Evolutionary conservation across 2,797 vertebrate species (phyloP).

Genomic region (Cacajao melanocephalus): DNA sequence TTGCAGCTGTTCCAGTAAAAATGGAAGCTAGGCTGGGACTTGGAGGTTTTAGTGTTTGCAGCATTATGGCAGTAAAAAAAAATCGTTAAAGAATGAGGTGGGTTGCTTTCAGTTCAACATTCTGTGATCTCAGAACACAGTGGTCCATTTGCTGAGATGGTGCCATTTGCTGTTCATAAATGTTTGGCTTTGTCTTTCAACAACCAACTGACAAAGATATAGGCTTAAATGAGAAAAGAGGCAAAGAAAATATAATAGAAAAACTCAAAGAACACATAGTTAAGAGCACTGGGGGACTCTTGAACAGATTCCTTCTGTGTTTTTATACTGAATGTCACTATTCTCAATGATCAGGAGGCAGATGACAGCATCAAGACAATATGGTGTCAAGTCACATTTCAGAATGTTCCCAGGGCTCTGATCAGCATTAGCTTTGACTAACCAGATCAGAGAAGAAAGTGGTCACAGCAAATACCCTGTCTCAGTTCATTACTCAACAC

Average conservation of each 20-base stretch:
- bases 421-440: slow-evolving; percentile 72
- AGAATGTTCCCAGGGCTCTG: slow-evolving; percentile 60
- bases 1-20: not conserved
- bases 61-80: not conserved
- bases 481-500: slow-evolving; percentile 87
- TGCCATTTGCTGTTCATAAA: not conserved
- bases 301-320: slow-evolving; percentile 57
- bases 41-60: not conserved
- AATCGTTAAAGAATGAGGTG: not conserved
- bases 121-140: not conserved
- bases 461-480: slow-evolving; percentile 85
- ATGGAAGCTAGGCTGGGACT: not conserved
- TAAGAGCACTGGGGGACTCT: slow-evolving; percentile 55
- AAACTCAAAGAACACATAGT: slow-evolving; percentile 53
- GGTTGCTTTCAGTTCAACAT: not conserved
- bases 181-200: not conserved
- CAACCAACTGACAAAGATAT: not conserved
- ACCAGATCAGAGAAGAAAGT: slow-evolving; percentile 77
- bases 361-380: slow-evolving; percentile 70
- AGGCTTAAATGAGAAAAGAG: not conserved
- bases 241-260: slow-evolving; percentile 54
- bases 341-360: slow-evolving; percentile 59
- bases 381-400: slow-evolving; percentile 59
- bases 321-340: slow-evolving; percentile 70
- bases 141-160: not conserved